Percentiles rank a stretch among this genome's conserved stretches.
phyloP scores from a whole-genome alignment of 2,888 invertebrate genomes.

The Orthosia gothica region DNA sequence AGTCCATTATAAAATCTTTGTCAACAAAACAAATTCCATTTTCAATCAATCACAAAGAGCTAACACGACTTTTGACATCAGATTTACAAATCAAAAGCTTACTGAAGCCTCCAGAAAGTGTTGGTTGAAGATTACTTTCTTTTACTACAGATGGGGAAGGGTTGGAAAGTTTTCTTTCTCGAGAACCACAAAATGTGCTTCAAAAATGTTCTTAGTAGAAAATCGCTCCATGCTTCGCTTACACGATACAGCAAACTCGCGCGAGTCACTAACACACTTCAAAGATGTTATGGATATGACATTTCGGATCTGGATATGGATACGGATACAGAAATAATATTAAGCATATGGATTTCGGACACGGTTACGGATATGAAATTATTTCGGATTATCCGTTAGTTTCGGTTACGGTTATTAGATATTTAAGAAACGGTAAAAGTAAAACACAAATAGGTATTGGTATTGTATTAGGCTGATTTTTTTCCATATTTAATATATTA shows the following conservation, averaged over 20 bases:
- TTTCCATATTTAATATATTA: too few species aligned
- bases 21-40: slow-evolving; percentile 22
- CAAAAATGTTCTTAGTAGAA: slow-evolving; percentile 10
- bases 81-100: slow-evolving; percentile 40
- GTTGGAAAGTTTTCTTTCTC: slow-evolving; percentile 14
- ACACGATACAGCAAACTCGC: background rate
- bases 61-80: slow-evolving; percentile 17
- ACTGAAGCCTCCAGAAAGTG: background rate
- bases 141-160: slow-evolving; percentile 11
- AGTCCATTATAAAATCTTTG: background rate
- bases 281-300: too few species aligned
- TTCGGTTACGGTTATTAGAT: too few species aligned
- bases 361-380: too few species aligned
- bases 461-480: too few species aligned
- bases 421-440: too few species aligned
- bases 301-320: too few species aligned
- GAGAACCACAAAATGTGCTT: slow-evolving; percentile 13
- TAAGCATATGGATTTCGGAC: too few species aligned
- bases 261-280: slow-evolving; percentile 13
- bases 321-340: too few species aligned
- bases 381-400: too few species aligned
- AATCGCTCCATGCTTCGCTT: slow-evolving; percentile 14
- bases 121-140: slow-evolving; percentile 27
- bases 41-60: slow-evolving; percentile 33
- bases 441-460: too few species aligned